These are phyloP conservation scores for Takifugu bimaculatus DNA, from an alignment of 2,113 vertebrate genomes.

Conservation along the genomic window DNA sequence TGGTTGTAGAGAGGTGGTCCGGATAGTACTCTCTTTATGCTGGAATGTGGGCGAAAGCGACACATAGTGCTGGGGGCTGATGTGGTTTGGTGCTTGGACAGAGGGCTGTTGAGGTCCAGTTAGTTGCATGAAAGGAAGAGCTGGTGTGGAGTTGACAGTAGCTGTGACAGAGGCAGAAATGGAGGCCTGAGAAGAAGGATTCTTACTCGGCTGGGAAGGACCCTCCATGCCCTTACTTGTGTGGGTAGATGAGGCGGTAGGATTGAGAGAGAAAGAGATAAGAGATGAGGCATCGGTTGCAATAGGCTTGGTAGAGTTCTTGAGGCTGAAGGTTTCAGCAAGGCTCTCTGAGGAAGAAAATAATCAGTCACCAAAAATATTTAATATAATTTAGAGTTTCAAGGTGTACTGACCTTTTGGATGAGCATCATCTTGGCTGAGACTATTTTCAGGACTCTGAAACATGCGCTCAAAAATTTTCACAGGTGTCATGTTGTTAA, in stretches of 20 bases:
- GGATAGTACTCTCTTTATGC: conserved; percentile 68
- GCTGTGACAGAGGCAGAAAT: conserved; percentile 65
- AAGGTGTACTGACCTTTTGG: conserved; percentile 74
- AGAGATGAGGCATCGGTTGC: conserved; percentile 72
- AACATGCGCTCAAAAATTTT: conserved; percentile 97
- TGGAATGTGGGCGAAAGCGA: conserved; percentile 81
- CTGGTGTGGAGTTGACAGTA: conserved; percentile 72
- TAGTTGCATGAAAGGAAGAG: conserved; percentile 73
- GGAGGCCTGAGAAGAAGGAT: conserved; percentile 64
- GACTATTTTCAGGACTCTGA: conserved; percentile 86
- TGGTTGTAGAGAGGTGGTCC: conserved; percentile 68
- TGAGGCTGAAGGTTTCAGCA: conserved; percentile 79
- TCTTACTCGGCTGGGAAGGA: conserved; percentile 68
- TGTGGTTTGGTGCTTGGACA: conserved; percentile 57
- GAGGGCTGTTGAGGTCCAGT: conserved; percentile 78
- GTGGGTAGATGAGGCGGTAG: conserved; percentile 68
- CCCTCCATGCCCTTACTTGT: conserved; percentile 75
- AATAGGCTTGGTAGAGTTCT: conserved; percentile 67
- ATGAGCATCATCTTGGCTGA: conserved; percentile 82
- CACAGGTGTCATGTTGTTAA: conserved; percentile 88
- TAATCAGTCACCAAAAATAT: conserved; percentile 1
- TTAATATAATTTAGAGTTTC: background rate
- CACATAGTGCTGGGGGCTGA: conserved; percentile 76
- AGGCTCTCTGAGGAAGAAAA: conserved; percentile 73
- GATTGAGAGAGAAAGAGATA: conserved; percentile 76